phyloP scores from a whole-genome alignment of 2,888 invertebrate species.

The Andricus quercusramuli region DNA sequence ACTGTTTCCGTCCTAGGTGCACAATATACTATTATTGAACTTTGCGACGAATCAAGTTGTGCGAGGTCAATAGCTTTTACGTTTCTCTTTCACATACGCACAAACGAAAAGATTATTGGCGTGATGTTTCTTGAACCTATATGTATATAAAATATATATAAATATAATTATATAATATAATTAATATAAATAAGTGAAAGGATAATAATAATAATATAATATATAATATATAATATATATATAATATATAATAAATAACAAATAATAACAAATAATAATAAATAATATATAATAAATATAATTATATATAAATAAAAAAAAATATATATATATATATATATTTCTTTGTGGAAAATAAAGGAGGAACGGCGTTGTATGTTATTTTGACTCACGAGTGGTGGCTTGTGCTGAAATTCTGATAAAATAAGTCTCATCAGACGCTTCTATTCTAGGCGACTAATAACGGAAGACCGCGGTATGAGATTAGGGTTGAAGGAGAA shows the following conservation, averaged over 20 bases:
- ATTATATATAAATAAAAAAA: too few species aligned
- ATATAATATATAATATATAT: too few species aligned
- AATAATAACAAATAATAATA: too few species aligned
- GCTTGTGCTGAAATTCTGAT: conserved; percentile 43
- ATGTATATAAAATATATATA: too few species aligned
- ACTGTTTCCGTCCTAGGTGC: too few species aligned
- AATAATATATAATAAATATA: too few species aligned
- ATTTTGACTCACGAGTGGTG: conserved; percentile 43
- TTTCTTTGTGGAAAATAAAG: not conserved
- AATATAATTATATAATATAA: too few species aligned
- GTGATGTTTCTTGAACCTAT: conserved; percentile 9
- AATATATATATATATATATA: not conserved
- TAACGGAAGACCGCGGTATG: conserved; percentile 4
- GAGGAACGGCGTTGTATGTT: conserved; percentile 39
- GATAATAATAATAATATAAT: too few species aligned
- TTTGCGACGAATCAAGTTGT: conserved; percentile 24
- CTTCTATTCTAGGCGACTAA: conserved; percentile 18
- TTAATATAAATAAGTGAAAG: too few species aligned
- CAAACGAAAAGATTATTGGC: conserved; percentile 48
- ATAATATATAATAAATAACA: too few species aligned
- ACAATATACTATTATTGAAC: too few species aligned
- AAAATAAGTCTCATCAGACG: conserved; percentile 48
- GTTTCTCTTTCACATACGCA: conserved; percentile 43
- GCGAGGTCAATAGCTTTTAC: conserved; percentile 52
- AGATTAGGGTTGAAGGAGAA: not conserved